These are phyloP conservation scores for Castor canadensis DNA, from an alignment of 2,113 vertebrate genomes.

Conservation along the genomic window DNA sequence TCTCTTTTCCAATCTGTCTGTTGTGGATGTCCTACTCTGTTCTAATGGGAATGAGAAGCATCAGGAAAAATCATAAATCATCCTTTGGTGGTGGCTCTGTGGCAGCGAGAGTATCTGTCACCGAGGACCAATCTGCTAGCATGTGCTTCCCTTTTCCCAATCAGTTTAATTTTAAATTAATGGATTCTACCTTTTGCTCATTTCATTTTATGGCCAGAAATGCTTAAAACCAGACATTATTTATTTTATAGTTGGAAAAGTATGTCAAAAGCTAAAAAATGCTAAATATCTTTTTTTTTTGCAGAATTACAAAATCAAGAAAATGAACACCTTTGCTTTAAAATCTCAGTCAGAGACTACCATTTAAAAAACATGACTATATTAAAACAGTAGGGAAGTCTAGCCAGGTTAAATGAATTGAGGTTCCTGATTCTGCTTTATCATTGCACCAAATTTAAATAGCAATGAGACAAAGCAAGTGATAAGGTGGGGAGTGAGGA, in stretches of 20 bases:
- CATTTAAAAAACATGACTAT: neutral
- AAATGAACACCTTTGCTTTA: slow-evolving; percentile 3
- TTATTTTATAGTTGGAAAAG: slow-evolving; percentile 53
- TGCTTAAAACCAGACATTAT: neutral
- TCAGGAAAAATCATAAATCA: slow-evolving; percentile 73
- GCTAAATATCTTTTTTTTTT: slow-evolving; percentile 25
- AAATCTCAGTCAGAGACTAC: neutral
- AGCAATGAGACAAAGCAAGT: neutral
- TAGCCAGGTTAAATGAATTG: neutral
- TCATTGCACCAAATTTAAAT: neutral
- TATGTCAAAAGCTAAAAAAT: slow-evolving; percentile 13
- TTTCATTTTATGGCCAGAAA: slow-evolving; percentile 67
- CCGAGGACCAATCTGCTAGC: slow-evolving; percentile 63
- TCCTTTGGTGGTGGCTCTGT: slow-evolving; percentile 36
- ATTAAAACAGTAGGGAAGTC: neutral
- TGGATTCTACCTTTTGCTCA: slow-evolving; percentile 64
- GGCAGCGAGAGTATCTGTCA: neutral
- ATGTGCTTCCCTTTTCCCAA: slow-evolving; percentile 63
- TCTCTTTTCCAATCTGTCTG: slow-evolving; percentile 64
- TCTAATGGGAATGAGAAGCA: slow-evolving; percentile 69
- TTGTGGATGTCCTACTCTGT: slow-evolving; percentile 74
- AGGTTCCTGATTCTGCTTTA: neutral
- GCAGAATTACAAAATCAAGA: slow-evolving; percentile 28
- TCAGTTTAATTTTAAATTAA: slow-evolving; percentile 75
- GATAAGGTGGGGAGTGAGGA: neutral